Percentiles rank a stretch among this genome's conserved stretches.
These are phyloP conservation scores for Gymnocheta viridis DNA, from an alignment of 2,888 invertebrate species.

Conservation along the genomic window DNA sequence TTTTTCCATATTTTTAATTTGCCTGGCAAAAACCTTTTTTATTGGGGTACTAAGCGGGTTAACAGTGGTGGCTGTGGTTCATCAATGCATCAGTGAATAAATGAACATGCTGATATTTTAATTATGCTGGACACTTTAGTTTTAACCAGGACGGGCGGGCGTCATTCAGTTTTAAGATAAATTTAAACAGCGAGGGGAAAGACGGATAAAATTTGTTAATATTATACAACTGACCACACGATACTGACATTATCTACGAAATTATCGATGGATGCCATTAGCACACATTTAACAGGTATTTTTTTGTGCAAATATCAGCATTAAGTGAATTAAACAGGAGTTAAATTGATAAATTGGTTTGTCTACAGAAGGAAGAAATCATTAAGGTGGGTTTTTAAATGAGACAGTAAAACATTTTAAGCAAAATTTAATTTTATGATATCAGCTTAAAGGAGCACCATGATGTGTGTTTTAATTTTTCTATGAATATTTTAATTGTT, in stretches of 20 bases:
- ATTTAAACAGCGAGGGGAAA: neutral
- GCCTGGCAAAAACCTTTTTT: neutral
- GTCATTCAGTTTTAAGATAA: neutral
- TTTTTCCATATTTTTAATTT: neutral
- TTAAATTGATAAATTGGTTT: neutral
- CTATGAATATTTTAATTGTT: too few relatives aligned
- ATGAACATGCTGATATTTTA: constrained; percentile 9
- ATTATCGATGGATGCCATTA: constrained; percentile 29
- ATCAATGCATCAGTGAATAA: constrained; percentile 19
- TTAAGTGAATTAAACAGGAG: constrained; percentile 2
- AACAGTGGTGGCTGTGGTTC: constrained; percentile 5
- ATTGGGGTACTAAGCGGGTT: constrained; percentile 6
- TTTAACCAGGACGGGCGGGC: neutral
- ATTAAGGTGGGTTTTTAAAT: neutral
- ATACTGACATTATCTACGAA: constrained; percentile 10
- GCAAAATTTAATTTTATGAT: too few relatives aligned
- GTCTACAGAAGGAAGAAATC: neutral
- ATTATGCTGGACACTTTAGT: constrained; percentile 17
- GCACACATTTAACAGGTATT: constrained; percentile 16
- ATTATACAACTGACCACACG: constrained; percentile 19
- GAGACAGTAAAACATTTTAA: neutral
- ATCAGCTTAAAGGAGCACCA: too few relatives aligned
- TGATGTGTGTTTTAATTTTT: too few relatives aligned
- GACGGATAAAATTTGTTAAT: neutral
- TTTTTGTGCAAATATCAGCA: constrained; percentile 15